Percentiles rank a stretch among this genome's conserved stretches.
Evolutionary conservation across 2,797 vertebrate species (phyloP).

Genomic region (Hybognathus amarus): DNA sequence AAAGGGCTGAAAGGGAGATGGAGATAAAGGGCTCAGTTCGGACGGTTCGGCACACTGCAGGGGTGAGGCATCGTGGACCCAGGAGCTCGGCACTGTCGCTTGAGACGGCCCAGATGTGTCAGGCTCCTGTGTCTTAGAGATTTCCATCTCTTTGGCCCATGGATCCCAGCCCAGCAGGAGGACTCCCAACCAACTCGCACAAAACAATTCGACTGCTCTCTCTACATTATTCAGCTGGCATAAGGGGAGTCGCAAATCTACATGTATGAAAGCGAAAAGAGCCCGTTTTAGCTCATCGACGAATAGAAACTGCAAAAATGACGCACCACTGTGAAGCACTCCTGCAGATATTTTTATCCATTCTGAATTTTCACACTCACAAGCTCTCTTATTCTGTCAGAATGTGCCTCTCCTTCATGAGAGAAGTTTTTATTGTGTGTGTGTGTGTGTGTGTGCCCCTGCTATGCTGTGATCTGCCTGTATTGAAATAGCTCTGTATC

Average conservation of each 20-base stretch:
- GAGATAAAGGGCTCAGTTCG: conserved; percentile 39
- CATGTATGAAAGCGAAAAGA: conserved; percentile 6
- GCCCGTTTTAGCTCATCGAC: conserved; percentile 17
- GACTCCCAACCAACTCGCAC: conserved; percentile 11
- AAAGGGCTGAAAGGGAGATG: conserved; percentile 3
- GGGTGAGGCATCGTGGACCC: conserved; percentile 41
- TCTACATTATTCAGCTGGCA: conserved; percentile 49
- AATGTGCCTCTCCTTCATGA: conserved; percentile 34
- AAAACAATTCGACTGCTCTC: conserved; percentile 14
- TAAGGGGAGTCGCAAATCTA: conserved; percentile 24
- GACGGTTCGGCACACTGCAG: conserved; percentile 43
- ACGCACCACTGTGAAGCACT: conserved; percentile 37
- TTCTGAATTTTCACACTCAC: conserved; percentile 27
- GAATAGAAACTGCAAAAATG: conserved; percentile 23
- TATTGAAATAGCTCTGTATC: conserved; percentile 58
- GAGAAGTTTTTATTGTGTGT: conserved; percentile 17
- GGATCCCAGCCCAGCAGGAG: conserved; percentile 43
- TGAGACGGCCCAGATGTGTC: conserved; percentile 49
- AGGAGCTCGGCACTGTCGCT: conserved; percentile 25
- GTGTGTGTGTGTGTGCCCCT: conserved; percentile 6
- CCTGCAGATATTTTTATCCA: conserved; percentile 45
- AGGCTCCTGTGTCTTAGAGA: conserved; percentile 37
- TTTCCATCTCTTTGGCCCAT: conserved; percentile 51
- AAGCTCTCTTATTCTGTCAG: conserved; percentile 35
- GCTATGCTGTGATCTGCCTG: conserved; percentile 58